Base-by-base conservation (phyloP, 2,888 invertebrate species). In the Neocrepidodera transversa region DNA sequence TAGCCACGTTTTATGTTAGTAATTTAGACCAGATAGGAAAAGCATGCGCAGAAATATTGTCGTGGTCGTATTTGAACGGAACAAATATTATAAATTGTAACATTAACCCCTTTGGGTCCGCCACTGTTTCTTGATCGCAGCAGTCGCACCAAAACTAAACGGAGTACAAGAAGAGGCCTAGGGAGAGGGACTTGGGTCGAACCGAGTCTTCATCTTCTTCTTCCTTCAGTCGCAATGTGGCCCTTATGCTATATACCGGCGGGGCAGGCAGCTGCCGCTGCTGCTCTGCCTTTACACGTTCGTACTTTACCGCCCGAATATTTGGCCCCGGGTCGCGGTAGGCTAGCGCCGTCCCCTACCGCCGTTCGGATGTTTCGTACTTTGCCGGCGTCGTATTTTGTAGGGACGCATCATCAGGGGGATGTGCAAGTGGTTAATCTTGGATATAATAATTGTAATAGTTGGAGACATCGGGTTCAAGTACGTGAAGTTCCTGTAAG, bases 231-330 rank as follows among this genome's bases (percentile, higher is more conserved):
- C 71, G 75, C 74, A 73, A 75, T 77, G 77, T 78, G 76, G 77
- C 76, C 77, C 74, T 76, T 76, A 75, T 78, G 78, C 72, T 77
- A 78, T 70, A 76, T 78, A 70, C 69, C 72, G 59, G 72, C 75
- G 47, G 65, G 67, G 20, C 58, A 63, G 20, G 62, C 57, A 38
- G 65, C 62, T 14, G 10, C 40, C 35, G 60, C 60, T 43, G 66
- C 52, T 10, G 52, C 32, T 53, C 32, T 40, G 35, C 53, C 63
- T 66, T 65, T 74, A 60, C 73, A 73, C 64, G 75, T 76, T 64
- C 75, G 74, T 62, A 77, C 77, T 38, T 65, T 77, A 63, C 78
- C 77, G 45, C 63, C 75, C 57, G 50, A 51, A 28, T 58, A 54
- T 43, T 45, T 53, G 40, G 60, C 57, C n/a, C 47, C 53, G 43